These are phyloP conservation scores for Drosophila saltans DNA, from an alignment of 1,140 invertebrate species.

Conservation along the genomic window DNA sequence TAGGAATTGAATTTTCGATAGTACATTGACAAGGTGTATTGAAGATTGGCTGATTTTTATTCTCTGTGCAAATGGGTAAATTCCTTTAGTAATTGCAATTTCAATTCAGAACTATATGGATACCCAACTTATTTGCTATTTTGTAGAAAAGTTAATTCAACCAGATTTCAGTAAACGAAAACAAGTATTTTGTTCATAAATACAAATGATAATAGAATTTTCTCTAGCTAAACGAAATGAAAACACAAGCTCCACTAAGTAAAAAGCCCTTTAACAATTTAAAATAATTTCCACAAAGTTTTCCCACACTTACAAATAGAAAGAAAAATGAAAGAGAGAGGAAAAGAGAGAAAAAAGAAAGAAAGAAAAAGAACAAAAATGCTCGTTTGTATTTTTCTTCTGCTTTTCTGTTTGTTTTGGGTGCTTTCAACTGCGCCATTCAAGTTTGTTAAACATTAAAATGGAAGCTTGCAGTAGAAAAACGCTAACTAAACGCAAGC, in stretches of 20 bases:
- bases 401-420: slow-evolving; percentile 50
- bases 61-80: too few relatives aligned
- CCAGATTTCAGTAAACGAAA: not conserved
- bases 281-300: slow-evolving; percentile 58
- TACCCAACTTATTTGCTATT: too few relatives aligned
- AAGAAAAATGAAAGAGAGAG: slow-evolving; percentile 16
- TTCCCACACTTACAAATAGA: slow-evolving; percentile 28
- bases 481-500: slow-evolving; percentile 68
- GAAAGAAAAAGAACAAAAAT: slow-evolving; percentile 11
- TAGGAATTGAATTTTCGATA: too few relatives aligned
- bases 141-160: not conserved
- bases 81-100: too few relatives aligned
- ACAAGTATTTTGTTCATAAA: slow-evolving; percentile 3
- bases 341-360: not conserved
- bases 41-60: too few relatives aligned
- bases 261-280: slow-evolving; percentile 44
- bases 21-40: too few relatives aligned
- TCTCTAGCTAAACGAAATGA: slow-evolving; percentile 31
- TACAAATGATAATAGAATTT: slow-evolving; percentile 26
- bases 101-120: too few relatives aligned
- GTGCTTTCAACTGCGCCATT: slow-evolving; percentile 48
- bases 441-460: slow-evolving; percentile 77
- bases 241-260: slow-evolving; percentile 14
- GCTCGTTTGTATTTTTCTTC: slow-evolving; percentile 40
- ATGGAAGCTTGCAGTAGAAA: slow-evolving; percentile 53